Conservation (phyloP, 1,140 invertebrate species). For the Cryptotermes secundus region DNA sequence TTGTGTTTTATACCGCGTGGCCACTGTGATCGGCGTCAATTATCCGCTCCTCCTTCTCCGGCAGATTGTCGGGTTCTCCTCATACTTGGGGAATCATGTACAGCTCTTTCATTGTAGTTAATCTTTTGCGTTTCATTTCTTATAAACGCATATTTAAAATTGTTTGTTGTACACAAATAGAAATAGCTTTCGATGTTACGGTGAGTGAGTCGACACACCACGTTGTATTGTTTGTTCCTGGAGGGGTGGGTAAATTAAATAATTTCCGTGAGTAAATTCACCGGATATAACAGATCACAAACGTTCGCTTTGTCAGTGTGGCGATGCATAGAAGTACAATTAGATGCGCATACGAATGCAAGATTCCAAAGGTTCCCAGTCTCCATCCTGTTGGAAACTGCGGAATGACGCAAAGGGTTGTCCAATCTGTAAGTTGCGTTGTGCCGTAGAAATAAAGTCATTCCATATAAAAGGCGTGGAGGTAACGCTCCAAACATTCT, state of each 20-base stretch:
- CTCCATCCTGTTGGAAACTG: neutral
- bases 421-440: neutral
- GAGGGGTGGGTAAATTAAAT: neutral
- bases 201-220: neutral
- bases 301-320: neutral
- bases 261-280: conserved; percentile 17
- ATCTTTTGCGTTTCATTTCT: neutral
- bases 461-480: no score
- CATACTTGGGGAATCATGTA: no score
- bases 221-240: neutral
- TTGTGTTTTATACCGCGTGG: no score
- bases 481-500: no score
- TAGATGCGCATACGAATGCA: neutral
- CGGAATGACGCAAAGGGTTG: neutral
- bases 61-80: no score
- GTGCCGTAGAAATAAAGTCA: no score
- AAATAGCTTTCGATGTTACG: no score
- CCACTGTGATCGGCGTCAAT: no score
- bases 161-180: no score
- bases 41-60: no score
- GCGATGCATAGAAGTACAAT: neutral
- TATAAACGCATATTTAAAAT: neutral
- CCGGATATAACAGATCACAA: conserved; percentile 6
- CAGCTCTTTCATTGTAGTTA: no score
- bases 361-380: neutral